Evolutionary conservation across 2,113 vertebrate genomes (phyloP).

Genomic region (Oreotrochilus melanogaster): DNA sequence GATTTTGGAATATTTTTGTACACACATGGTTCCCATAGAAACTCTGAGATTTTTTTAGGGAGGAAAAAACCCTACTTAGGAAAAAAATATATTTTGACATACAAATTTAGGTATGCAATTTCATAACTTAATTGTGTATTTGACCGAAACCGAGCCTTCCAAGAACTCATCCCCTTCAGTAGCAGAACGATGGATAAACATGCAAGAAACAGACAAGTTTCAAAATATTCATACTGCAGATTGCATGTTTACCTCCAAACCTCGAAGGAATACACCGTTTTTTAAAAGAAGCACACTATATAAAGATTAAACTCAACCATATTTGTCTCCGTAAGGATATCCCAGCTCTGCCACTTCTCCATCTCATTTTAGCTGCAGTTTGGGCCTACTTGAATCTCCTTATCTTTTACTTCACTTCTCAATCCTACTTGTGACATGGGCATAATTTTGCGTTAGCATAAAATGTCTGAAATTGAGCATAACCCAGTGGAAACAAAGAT

Average conservation of each 20-base stretch:
- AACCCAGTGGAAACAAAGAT: not conserved
- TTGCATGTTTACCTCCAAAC: not conserved
- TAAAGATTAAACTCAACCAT: not conserved
- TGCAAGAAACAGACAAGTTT: not conserved
- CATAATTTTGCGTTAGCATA: not conserved
- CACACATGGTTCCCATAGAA: not conserved
- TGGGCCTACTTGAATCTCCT: not conserved
- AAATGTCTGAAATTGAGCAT: not conserved
- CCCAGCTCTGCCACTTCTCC: not conserved
- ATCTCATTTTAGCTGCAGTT: not conserved
- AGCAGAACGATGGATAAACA: not conserved
- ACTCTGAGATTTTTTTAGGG: accelerated
- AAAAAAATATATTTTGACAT: not conserved
- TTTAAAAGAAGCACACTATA: not conserved
- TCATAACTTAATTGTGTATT: not conserved
- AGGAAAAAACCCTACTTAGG: not conserved
- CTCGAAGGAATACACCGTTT: not conserved
- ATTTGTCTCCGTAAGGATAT: not conserved
- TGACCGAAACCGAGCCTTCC: not conserved
- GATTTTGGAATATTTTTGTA: not conserved
- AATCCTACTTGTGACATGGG: not conserved
- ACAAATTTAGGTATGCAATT: not conserved
- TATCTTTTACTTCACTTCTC: not conserved
- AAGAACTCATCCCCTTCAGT: not conserved
- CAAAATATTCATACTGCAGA: not conserved